phyloP scores from a whole-genome alignment of 2,888 invertebrate genomes.

The Liodrosophila aerea region DNA sequence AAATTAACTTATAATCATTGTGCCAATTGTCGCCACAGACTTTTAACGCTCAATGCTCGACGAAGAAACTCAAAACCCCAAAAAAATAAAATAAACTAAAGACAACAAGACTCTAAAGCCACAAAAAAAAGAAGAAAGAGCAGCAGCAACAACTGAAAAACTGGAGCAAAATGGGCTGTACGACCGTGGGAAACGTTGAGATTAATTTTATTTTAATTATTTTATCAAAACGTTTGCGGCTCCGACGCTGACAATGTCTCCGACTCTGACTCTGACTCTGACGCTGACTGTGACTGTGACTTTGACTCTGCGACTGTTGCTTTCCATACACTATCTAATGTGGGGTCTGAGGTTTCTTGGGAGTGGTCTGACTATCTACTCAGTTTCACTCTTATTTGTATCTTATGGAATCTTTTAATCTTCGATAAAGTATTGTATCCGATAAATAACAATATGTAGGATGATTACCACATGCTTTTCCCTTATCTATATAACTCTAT shows the following conservation, averaged over 20 bases:
- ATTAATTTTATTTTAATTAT: slow-evolving; percentile 77
- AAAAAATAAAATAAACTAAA: slow-evolving; percentile 14
- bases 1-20: slow-evolving; percentile 73
- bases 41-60: slow-evolving; percentile 11
- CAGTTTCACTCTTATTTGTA: too few relatives aligned
- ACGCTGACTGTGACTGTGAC: slow-evolving; percentile 49
- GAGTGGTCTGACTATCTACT: too few relatives aligned
- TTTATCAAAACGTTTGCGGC: slow-evolving; percentile 73
- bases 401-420: too few relatives aligned
- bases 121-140: not conserved
- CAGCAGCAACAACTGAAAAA: slow-evolving; percentile 27
- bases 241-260: slow-evolving; percentile 28
- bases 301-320: slow-evolving; percentile 43
- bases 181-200: slow-evolving; percentile 71
- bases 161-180: slow-evolving; percentile 55
- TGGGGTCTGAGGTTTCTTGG: too few relatives aligned
- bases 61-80: slow-evolving; percentile 37
- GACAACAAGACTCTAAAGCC: slow-evolving; percentile 18
- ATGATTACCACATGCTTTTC: too few relatives aligned
- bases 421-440: too few relatives aligned
- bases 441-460: too few relatives aligned
- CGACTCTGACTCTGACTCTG: slow-evolving; percentile 61
- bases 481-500: too few relatives aligned
- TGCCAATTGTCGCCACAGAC: slow-evolving; percentile 53
- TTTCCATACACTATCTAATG: slow-evolving; percentile 27